A percentile compares a stretch with the other conserved stretches of the same genome.
Conservation (phyloP, 1,140 invertebrate species). For the Drosophila erecta region DNA sequence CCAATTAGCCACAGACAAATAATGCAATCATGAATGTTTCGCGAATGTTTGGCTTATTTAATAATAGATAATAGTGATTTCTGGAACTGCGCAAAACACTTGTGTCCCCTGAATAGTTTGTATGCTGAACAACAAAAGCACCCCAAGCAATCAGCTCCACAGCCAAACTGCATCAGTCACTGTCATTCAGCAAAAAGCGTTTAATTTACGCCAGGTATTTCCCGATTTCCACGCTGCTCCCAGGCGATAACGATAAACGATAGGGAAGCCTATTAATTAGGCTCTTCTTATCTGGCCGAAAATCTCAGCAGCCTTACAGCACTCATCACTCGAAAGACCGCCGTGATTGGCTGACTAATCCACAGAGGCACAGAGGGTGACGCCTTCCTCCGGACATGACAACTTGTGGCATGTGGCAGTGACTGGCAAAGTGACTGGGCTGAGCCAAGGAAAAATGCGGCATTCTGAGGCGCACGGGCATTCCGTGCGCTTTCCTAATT, state of each 20-base stretch:
- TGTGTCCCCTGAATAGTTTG: slow-evolving; percentile 2
- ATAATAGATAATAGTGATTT: slow-evolving; percentile 25
- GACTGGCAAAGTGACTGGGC: too few relatives aligned
- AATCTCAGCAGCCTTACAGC: slow-evolving; percentile 15
- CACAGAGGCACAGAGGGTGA: slow-evolving; percentile 15
- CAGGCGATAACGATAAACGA: slow-evolving; percentile 31
- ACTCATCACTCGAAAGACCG: neutral
- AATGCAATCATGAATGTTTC: slow-evolving; percentile 29
- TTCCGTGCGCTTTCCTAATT: slow-evolving; percentile 59
- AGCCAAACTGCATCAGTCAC: slow-evolving; percentile 20
- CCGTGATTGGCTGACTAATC: slow-evolving; percentile 33
- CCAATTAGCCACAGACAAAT: slow-evolving; percentile 33
- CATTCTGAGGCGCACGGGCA: slow-evolving; percentile 51
- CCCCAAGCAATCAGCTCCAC: neutral
- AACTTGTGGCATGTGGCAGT: slow-evolving; percentile 9
- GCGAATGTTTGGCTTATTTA: slow-evolving; percentile 23
- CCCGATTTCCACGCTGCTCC: slow-evolving; percentile 34
- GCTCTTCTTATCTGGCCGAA: slow-evolving; percentile 4
- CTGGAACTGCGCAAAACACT: slow-evolving; percentile 18
- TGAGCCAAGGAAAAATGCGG: slow-evolving; percentile 17
- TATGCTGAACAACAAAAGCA: neutral
- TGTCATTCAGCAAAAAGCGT: slow-evolving; percentile 18
- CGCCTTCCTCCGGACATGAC: slow-evolving; percentile 43
- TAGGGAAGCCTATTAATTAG: slow-evolving; percentile 22
- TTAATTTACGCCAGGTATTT: slow-evolving; percentile 55